Evolutionary conservation across 2,888 invertebrate genomes (phyloP).

Genomic region (Fabriciana adippe): DNA sequence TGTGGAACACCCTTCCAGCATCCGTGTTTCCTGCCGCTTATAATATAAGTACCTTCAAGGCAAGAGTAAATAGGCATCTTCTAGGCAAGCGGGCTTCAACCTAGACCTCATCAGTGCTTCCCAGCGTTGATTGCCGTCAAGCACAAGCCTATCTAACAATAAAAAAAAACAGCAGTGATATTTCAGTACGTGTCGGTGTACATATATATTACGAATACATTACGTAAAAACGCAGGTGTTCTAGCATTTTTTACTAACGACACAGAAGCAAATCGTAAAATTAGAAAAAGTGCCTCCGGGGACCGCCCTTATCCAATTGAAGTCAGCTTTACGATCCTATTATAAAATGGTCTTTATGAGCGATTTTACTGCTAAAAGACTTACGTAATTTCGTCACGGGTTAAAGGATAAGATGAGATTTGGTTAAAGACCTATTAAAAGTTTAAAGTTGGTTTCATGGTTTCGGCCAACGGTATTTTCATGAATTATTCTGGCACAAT

Average conservation of each 20-base stretch:
- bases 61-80: too few species aligned
- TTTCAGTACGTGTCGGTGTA: too few species aligned
- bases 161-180: too few species aligned
- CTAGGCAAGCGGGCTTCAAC: too few species aligned
- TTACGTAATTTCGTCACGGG: constrained; percentile 80
- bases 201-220: background rate
- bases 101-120: too few species aligned
- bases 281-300: constrained; percentile 67
- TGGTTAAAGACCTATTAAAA: constrained; percentile 72
- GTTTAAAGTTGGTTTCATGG: constrained; percentile 58
- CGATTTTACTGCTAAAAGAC: constrained; percentile 79
- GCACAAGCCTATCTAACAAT: too few species aligned
- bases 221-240: constrained; percentile 51
- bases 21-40: too few species aligned
- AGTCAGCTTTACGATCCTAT: constrained; percentile 76
- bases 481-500: background rate
- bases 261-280: constrained; percentile 67
- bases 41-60: too few species aligned
- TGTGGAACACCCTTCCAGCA: too few species aligned
- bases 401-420: constrained; percentile 72
- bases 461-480: constrained; percentile 60
- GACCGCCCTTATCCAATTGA: constrained; percentile 53
- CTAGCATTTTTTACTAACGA: constrained; percentile 56
- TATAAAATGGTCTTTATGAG: constrained; percentile 81
- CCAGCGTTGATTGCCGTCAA: too few species aligned